Evolutionary conservation across 2,888 invertebrate species (phyloP).

Genomic region (Cataglyphis albicans): DNA sequence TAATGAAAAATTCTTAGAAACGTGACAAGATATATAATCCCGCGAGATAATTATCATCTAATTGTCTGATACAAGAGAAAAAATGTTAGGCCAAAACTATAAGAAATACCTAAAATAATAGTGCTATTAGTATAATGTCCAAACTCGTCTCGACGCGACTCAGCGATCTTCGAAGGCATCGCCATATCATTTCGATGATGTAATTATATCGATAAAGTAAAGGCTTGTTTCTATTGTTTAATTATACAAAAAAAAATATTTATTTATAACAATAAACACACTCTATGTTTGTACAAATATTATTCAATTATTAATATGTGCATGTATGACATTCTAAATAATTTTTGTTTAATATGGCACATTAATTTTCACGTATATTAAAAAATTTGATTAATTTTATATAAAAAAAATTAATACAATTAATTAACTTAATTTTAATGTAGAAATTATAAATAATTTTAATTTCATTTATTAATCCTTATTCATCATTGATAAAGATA

Average conservation of each 20-base stretch:
- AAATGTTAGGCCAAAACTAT: slow-evolving; percentile 14
- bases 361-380: background rate
- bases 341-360: background rate
- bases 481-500: background rate
- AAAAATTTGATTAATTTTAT: slow-evolving; percentile 4
- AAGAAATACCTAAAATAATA: slow-evolving; percentile 15
- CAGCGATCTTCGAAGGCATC: slow-evolving; percentile 31
- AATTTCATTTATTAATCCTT: background rate
- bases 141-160: slow-evolving; percentile 19
- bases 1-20: slow-evolving; percentile 36
- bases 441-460: background rate
- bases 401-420: slow-evolving; percentile 2
- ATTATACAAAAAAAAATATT: background rate
- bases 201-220: slow-evolving; percentile 9
- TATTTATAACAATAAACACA: background rate
- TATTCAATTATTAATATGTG: background rate
- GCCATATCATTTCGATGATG: background rate
- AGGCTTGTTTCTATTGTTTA: background rate
- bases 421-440: background rate
- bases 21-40: slow-evolving; percentile 12
- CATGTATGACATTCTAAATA: background rate
- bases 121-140: slow-evolving; percentile 23
- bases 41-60: slow-evolving; percentile 17
- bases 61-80: slow-evolving; percentile 4
- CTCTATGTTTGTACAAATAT: background rate